Evolutionary conservation across 2,113 vertebrate genomes (phyloP).

Genomic region (Malurus alboscapulatus): DNA sequence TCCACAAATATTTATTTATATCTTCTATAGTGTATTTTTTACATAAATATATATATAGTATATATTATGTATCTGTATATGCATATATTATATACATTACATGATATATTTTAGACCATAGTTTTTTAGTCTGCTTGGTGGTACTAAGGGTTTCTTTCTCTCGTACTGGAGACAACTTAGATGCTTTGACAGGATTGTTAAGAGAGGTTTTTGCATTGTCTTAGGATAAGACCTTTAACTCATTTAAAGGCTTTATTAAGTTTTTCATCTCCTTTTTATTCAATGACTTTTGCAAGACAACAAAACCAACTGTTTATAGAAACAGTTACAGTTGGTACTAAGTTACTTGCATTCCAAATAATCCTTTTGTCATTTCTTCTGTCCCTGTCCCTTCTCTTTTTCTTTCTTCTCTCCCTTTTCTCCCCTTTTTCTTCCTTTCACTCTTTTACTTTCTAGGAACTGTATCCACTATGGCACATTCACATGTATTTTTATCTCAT

Average conservation of each 20-base stretch:
- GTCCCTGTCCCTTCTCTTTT: neutral
- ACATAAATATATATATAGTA: neutral
- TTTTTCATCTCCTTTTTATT: neutral
- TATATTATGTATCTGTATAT: no score
- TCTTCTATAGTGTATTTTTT: neutral
- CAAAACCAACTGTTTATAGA: neutral
- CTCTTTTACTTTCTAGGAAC: neutral
- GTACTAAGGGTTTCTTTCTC: neutral
- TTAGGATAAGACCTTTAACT: neutral
- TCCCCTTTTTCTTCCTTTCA: neutral
- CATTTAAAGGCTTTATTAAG: neutral
- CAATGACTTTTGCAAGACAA: neutral
- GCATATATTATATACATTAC: neutral
- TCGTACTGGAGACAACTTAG: neutral
- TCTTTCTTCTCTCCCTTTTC: neutral
- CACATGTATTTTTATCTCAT: neutral
- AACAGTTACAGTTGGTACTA: neutral
- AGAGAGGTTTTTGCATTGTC: neutral
- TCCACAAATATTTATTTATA: neutral
- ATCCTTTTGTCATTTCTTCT: neutral
- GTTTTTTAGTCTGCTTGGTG: neutral
- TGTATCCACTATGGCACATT: neutral
- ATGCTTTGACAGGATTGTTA: neutral
- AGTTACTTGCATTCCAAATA: neutral
- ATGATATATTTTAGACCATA: neutral